phyloP scores from a whole-genome alignment of 2,113 vertebrate species.

The Merops nubicus region DNA sequence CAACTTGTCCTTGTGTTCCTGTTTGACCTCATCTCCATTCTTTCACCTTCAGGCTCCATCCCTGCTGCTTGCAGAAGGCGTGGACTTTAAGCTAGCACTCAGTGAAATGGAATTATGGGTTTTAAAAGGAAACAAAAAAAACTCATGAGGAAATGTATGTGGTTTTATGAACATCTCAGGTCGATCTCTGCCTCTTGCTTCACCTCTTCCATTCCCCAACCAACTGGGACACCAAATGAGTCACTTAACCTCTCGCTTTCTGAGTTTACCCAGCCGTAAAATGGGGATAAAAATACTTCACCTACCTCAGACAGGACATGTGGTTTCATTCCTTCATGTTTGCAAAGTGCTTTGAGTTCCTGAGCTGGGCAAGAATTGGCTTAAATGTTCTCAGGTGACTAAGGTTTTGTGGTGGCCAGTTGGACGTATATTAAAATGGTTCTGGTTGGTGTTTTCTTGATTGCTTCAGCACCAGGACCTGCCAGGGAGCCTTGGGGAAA shows the following conservation, averaged over 20 bases:
- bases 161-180: too few species aligned
- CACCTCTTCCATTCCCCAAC: neutral
- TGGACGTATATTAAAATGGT: neutral
- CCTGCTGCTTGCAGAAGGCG: neutral
- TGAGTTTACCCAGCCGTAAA: neutral
- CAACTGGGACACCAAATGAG: accelerated
- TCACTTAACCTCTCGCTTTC: neutral
- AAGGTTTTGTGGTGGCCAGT: neutral
- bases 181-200: neutral
- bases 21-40: neutral
- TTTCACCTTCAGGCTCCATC: accelerated
- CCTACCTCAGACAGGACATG: neutral
- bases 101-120: neutral
- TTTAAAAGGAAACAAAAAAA: neutral
- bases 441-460: neutral
- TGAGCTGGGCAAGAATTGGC: neutral
- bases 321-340: neutral
- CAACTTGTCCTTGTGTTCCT: constrained; percentile 3
- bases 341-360: neutral
- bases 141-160: accelerated
- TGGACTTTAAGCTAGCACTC: neutral
- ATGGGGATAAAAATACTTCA: neutral
- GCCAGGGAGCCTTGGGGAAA: neutral
- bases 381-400: neutral
- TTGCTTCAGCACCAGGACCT: neutral